Conservation (phyloP, 1,140 invertebrate genomes). For the Luehdorfia chinensis region DNA sequence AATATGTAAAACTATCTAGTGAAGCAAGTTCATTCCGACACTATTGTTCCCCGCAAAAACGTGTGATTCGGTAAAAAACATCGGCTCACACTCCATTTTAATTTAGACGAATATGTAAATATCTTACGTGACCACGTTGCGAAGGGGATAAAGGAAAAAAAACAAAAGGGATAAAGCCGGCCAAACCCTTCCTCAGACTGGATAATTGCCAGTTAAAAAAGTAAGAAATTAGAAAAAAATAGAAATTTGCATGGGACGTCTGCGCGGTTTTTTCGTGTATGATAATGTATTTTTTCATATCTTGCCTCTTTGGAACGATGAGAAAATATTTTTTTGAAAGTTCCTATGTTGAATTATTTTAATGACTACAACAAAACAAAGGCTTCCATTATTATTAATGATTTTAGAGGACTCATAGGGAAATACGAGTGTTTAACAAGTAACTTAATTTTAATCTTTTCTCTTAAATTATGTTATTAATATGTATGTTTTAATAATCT, state of each 20-base stretch:
- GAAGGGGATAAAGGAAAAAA: conserved; percentile 37
- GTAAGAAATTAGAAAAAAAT: conserved; percentile 30
- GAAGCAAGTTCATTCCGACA: conserved; percentile 25
- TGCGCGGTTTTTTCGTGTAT: conserved; percentile 35
- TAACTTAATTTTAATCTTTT: too few relatives aligned
- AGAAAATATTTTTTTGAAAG: conserved; percentile 29
- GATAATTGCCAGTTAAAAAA: conserved; percentile 34
- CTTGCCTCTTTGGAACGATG: conserved; percentile 22
- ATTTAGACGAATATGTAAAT: conserved; percentile 52
- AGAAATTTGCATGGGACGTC: conserved; percentile 15
- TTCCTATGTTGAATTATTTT: conserved; percentile 17
- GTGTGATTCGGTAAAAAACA: conserved; percentile 44
- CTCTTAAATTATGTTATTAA: too few relatives aligned
- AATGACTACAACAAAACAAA: neutral
- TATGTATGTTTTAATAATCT: too few relatives aligned
- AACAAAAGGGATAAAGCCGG: conserved; percentile 29
- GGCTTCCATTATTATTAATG: too few relatives aligned
- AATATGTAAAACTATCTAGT: conserved; percentile 40
- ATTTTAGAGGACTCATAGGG: too few relatives aligned
- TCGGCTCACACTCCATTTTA: conserved; percentile 34
- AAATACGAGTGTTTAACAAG: too few relatives aligned
- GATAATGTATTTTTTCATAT: conserved; percentile 32
- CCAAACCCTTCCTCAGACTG: conserved; percentile 31
- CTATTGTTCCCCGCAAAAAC: conserved; percentile 39
- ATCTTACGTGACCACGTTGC: conserved; percentile 46